Evolutionary conservation across 2,113 vertebrate genomes (phyloP).

Genomic region (Mastomys coucha): DNA sequence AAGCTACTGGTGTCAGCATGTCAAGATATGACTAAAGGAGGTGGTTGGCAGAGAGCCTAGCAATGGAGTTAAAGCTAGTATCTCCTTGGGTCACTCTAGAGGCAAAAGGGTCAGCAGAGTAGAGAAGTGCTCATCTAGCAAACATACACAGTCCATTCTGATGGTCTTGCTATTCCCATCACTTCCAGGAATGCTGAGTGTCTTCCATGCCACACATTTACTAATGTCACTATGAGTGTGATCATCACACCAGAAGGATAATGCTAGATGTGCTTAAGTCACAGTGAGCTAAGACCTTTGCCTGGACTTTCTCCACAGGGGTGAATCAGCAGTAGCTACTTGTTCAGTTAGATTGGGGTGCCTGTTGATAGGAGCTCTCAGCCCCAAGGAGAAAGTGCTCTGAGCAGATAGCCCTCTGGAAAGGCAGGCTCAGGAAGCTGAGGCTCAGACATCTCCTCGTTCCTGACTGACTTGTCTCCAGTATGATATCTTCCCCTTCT

Average conservation of each 20-base stretch:
- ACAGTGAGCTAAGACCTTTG: constrained; percentile 48
- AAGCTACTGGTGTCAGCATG: not conserved
- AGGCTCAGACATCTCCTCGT: not conserved
- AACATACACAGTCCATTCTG: too few species aligned
- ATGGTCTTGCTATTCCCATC: not conserved
- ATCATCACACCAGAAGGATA: constrained; percentile 25
- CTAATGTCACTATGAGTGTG: constrained; percentile 21
- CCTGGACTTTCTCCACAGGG: not conserved
- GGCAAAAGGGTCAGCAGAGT: not conserved
- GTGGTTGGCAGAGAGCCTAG: not conserved
- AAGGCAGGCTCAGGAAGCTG: not conserved
- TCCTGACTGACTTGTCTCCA: not conserved
- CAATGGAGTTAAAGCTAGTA: not conserved
- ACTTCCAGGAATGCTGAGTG: constrained; percentile 7
- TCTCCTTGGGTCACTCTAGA: not conserved
- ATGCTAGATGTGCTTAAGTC: constrained; percentile 42
- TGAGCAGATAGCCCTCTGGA: not conserved
- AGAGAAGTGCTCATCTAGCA: not conserved
- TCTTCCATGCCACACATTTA: not conserved
- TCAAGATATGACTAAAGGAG: not conserved
- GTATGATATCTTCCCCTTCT: not conserved
- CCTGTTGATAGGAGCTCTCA: not conserved
- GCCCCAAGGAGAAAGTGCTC: not conserved
- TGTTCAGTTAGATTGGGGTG: not conserved
- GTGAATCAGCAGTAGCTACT: constrained; percentile 44